Percentiles rank a stretch among this genome's conserved stretches.
Evolutionary conservation across 2,797 vertebrate species (phyloP).

Genomic region (Selene dorsalis): DNA sequence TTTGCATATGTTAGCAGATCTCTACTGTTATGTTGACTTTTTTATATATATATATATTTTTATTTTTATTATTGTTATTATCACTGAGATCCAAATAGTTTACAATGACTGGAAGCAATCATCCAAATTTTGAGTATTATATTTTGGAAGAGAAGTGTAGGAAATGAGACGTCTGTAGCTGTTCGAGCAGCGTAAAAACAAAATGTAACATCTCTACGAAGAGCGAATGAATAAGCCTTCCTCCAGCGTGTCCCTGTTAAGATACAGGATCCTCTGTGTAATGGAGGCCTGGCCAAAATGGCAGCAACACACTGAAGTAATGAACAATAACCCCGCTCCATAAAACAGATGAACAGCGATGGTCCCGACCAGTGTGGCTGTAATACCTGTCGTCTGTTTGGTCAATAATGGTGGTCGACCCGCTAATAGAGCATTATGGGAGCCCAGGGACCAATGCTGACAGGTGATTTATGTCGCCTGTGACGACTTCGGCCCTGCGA

Average conservation of each 20-base stretch:
- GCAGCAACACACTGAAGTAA: conserved; percentile 28
- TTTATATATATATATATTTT: no score
- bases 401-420: conserved; percentile 74
- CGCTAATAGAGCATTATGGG: conserved; percentile 97
- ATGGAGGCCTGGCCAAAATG: conserved; percentile 1
- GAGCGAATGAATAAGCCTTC: background rate
- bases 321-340: conserved; percentile 45
- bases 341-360: conserved; percentile 42
- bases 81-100: background rate
- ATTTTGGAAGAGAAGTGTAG: background rate
- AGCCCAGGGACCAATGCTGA: conserved; percentile 85
- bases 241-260: background rate
- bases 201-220: background rate
- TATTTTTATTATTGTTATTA: background rate
- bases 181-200: background rate
- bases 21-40: background rate
- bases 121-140: background rate
- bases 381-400: conserved; percentile 64
- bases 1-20: background rate
- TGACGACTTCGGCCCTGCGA: conserved; percentile 93
- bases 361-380: conserved; percentile 29
- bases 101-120: background rate
- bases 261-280: conserved; percentile 1
- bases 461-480: conserved; percentile 96
- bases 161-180: background rate